Conservation (phyloP, 2,113 vertebrate species). For the Calyptommatus sinebrachiatus region DNA sequence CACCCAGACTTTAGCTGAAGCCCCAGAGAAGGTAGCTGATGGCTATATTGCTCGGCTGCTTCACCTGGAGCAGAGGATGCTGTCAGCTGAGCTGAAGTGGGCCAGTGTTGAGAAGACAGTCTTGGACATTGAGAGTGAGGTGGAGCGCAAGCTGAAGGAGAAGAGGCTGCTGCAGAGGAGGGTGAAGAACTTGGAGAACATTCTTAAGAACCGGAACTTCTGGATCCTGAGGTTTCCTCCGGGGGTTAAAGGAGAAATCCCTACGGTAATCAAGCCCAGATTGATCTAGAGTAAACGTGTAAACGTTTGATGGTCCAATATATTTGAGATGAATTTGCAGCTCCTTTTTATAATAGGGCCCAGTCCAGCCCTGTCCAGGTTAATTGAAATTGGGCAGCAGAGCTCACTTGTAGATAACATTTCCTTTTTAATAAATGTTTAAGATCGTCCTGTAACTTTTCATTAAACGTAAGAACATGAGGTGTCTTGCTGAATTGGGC, state of each 20-base stretch:
- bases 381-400: too few species aligned
- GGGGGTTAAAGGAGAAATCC: constrained; percentile 8
- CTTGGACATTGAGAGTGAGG: constrained; percentile 34
- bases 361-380: too few species aligned
- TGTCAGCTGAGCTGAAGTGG: constrained; percentile 41
- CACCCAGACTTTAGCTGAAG: constrained; percentile 42
- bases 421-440: too few species aligned
- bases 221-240: constrained; percentile 20
- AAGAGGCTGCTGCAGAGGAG: background rate
- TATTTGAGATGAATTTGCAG: too few species aligned
- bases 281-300: background rate
- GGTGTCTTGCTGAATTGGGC: too few species aligned
- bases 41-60: constrained; percentile 48
- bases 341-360: too few species aligned
- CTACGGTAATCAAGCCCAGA: constrained; percentile 38
- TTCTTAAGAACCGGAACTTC: constrained; percentile 16
- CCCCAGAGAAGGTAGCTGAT: constrained; percentile 46
- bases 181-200: constrained; percentile 6
- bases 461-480: too few species aligned
- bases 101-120: constrained; percentile 40
- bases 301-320: too few species aligned
- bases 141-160: constrained; percentile 59
- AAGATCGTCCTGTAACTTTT: too few species aligned
- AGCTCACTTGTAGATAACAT: too few species aligned
- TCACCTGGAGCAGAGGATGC: constrained; percentile 33